Base-by-base conservation (phyloP, 2,797 vertebrate species). In the Phoebastria nigripes region DNA sequence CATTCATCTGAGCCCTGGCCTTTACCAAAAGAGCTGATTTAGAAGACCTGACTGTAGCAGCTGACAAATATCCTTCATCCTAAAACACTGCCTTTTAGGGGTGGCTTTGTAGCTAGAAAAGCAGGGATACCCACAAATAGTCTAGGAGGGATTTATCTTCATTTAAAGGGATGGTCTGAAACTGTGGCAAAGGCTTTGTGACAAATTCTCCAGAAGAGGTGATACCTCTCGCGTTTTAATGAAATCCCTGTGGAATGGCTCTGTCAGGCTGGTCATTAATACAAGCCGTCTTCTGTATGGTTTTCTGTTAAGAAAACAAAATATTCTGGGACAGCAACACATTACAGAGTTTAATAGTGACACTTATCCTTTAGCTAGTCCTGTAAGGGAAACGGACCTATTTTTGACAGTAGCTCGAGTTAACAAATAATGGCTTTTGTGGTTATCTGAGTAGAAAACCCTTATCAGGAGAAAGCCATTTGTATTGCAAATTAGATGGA, bases 401-500 rank as follows among this genome's bases (percentile, higher is more conserved):
- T 42, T 91, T 93, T 82, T 91, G 59, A 54, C 41, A 37, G 42
- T 26, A 35, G 22, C 39, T 62, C 6, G 12, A 52, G 28, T 77
- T 76, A 86, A 84, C 39, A 87, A 84, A 46, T 28, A 70, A 74
- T 63, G 58, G 61, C 49, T 63, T 89, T 41, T 92, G 78, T 82
- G 63, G 39, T 49, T 41, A 39, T 37, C 67, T 69, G 52, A 52
- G 9, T 62, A 41, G 63, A 82, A 91, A 77, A 46, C 15, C 29
- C 28, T 77, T 83, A 62, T 89, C 62, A 77, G 70, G 19, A 69
- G n/a, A 80, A 77, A 73, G 24, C 37, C 37, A 93, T 94, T 96
- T 96, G 85, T 73, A 62, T 72, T 84, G 89, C 76, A 97, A 95
- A 96, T 87, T 42, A 59, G 37, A 46, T 72, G 81, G 47, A 51